A percentile compares a stretch with the other conserved stretches of the same genome.
Evolutionary conservation across 2,888 invertebrate species (phyloP).

Genomic region (Ormyrus thymus): DNA sequence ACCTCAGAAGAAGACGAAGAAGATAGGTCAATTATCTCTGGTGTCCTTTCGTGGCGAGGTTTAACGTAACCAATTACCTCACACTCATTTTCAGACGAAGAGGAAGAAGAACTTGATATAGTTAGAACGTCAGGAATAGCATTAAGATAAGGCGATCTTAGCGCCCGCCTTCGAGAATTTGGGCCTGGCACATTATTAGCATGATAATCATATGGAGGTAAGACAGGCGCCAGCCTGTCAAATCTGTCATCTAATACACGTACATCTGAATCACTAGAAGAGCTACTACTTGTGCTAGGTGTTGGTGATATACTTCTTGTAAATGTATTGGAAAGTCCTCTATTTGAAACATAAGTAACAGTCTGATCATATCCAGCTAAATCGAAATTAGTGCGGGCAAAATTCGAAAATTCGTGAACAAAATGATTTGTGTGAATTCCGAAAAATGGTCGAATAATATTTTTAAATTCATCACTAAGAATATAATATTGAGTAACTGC

Average conservation of each 20-base stretch:
- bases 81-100: constrained; percentile 78
- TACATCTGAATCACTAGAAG: constrained; percentile 67
- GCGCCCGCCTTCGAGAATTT: constrained; percentile 64
- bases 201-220: constrained; percentile 61
- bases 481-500: constrained; percentile 82
- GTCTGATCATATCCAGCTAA: constrained; percentile 88
- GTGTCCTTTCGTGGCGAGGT: constrained; percentile 81
- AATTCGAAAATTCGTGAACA: constrained; percentile 90
- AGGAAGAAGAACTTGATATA: constrained; percentile 64
- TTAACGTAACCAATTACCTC: constrained; percentile 82
- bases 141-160: constrained; percentile 57
- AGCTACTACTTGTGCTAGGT: constrained; percentile 60
- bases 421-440: constrained; percentile 88
- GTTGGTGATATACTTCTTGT: constrained; percentile 60
- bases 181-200: constrained; percentile 65
- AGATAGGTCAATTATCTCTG: constrained; percentile 79
- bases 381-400: constrained; percentile 90
- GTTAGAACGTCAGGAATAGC: constrained; percentile 64
- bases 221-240: constrained; percentile 45
- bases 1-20: constrained; percentile 78
- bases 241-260: constrained; percentile 64
- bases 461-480: constrained; percentile 82
- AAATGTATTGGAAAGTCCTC: constrained; percentile 64
- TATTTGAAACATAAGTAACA: constrained; percentile 79
- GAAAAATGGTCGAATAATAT: constrained; percentile 82